A percentile compares a stretch with the other conserved stretches of the same genome.
Conservation (phyloP, 2,113 vertebrate genomes). For the Hydrochoerus hydrochaeris region DNA sequence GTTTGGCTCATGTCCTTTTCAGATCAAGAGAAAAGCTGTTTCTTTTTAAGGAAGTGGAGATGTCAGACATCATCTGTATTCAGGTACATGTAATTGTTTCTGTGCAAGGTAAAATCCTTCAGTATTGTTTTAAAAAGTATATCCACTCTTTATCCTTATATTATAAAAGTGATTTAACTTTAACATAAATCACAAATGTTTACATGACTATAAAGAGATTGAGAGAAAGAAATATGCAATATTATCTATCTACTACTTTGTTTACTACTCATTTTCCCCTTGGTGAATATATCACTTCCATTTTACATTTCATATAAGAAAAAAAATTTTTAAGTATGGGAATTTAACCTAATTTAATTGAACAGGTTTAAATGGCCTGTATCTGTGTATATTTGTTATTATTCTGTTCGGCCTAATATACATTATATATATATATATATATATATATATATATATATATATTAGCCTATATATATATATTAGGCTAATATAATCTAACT, state of each 20-base stretch:
- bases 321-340: not conserved
- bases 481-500: not conserved
- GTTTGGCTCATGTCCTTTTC: slow-evolving; percentile 13
- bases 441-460: not conserved
- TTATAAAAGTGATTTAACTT: slow-evolving; percentile 70
- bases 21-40: not conserved
- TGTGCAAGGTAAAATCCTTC: slow-evolving; percentile 61
- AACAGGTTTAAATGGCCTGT: not conserved
- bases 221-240: slow-evolving; percentile 53
- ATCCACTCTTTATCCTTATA: not conserved
- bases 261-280: not conserved
- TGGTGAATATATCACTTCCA: not conserved
- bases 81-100: slow-evolving; percentile 42
- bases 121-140: slow-evolving; percentile 45
- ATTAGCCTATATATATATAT: not conserved
- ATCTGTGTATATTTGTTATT: slow-evolving; percentile 9
- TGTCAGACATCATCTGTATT: slow-evolving; percentile 56
- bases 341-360: not conserved
- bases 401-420: not conserved
- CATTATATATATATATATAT: not conserved
- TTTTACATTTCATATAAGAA: not conserved
- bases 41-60: slow-evolving; percentile 28
- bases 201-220: slow-evolving; percentile 48
- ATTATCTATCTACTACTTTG: not conserved
- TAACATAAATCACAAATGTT: not conserved